Conservation (phyloP, 2,797 vertebrate genomes). For the Lepilemur septentrionalis region DNA sequence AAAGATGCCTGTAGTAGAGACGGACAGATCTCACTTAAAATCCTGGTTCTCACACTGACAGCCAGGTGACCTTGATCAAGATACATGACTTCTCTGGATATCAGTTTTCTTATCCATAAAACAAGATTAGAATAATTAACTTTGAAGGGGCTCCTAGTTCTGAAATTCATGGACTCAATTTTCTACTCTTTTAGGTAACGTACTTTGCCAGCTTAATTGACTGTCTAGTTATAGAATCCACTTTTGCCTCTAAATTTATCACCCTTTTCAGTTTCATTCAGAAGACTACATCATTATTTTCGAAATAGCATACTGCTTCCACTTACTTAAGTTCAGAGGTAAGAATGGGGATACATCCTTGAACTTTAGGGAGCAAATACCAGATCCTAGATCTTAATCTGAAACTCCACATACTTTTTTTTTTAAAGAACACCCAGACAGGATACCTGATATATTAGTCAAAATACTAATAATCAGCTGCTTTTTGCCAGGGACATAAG, state of each 20-base stretch:
- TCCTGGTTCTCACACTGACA: not conserved
- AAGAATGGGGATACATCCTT: not conserved
- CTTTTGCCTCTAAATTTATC: slow-evolving; percentile 35
- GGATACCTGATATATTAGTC: not conserved
- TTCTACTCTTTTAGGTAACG: not conserved
- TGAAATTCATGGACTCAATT: slow-evolving; percentile 39
- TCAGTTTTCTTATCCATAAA: slow-evolving; percentile 28
- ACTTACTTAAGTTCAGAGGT: not conserved
- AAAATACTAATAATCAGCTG: not conserved
- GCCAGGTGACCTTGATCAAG: not conserved
- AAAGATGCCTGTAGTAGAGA: not conserved
- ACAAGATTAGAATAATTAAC: slow-evolving; percentile 34
- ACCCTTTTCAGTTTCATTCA: not conserved
- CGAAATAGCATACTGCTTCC: not conserved
- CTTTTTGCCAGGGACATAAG: not conserved
- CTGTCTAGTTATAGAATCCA: not conserved
- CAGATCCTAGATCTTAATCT: not conserved
- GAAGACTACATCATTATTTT: not conserved
- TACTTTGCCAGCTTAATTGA: slow-evolving; percentile 28
- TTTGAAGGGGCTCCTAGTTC: not conserved
- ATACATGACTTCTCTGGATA: not conserved
- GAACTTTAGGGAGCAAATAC: not conserved
- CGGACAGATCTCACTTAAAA: not conserved
- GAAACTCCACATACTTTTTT: not conserved
- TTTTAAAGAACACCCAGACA: not conserved